Percentiles rank a stretch among this genome's conserved stretches.
Evolutionary conservation across 2,113 vertebrate species (phyloP).

Genomic region (Protobothrops mucrosquamatus): DNA sequence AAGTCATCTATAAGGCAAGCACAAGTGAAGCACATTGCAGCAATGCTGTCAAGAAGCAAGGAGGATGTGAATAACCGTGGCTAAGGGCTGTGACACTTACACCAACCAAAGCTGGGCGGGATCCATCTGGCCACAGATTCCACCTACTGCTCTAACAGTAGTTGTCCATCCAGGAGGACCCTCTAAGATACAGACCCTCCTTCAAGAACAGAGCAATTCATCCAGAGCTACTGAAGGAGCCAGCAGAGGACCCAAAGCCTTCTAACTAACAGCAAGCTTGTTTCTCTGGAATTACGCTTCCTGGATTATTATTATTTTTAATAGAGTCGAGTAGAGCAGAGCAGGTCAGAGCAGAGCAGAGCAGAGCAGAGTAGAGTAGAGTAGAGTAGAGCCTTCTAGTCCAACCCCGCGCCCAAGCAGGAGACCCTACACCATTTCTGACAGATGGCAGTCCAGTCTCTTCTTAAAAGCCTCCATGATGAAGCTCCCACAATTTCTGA

Average conservation of each 20-base stretch:
- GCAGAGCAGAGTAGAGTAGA: too few species aligned
- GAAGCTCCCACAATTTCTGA: too few species aligned
- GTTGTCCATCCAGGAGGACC: not conserved
- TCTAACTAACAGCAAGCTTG: not conserved
- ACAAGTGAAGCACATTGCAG: too few species aligned
- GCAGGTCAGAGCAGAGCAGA: too few species aligned
- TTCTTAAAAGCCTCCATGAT: too few species aligned
- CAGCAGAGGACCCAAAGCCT: not conserved
- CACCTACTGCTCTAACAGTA: not conserved
- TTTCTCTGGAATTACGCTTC: not conserved
- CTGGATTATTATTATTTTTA: not conserved
- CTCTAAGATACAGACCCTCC: not conserved
- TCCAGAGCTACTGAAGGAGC: not conserved
- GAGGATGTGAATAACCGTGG: not conserved
- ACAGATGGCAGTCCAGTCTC: too few species aligned
- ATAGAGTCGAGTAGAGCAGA: too few species aligned
- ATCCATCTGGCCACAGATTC: not conserved
- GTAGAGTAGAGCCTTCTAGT: too few species aligned
- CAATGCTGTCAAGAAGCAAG: too few species aligned
- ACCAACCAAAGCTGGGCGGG: not conserved
- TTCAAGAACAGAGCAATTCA: not conserved
- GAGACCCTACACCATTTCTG: too few species aligned
- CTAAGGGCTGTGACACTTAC: not conserved
- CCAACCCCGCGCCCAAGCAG: too few species aligned
- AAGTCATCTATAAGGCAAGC: not conserved